Evolutionary conservation across 2,113 vertebrate species (phyloP).

Genomic region (Cettia cetti): DNA sequence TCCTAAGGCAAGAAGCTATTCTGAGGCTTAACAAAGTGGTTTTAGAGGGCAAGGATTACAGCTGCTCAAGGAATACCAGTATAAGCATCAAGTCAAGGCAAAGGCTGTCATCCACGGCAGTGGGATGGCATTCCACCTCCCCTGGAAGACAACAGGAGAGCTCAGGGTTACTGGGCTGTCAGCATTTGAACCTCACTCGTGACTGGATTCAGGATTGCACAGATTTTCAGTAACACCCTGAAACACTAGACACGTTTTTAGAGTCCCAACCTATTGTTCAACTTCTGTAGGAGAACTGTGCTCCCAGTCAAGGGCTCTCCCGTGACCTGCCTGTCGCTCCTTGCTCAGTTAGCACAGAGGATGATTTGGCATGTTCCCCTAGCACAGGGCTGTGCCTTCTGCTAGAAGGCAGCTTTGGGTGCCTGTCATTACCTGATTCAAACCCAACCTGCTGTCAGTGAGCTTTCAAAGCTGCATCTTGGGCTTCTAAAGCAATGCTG

Average conservation of each 20-base stretch:
- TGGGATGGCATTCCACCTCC: neutral
- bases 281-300: rapidly evolving
- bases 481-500: neutral
- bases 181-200: neutral
- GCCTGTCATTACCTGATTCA: rapidly evolving
- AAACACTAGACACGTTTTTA: neutral
- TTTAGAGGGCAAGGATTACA: neutral
- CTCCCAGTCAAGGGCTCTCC: neutral
- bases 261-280: neutral
- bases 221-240: neutral
- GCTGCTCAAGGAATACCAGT: neutral
- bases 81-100: neutral
- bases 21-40: neutral
- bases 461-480: neutral
- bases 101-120: rapidly evolving
- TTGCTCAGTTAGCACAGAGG: neutral
- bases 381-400: neutral
- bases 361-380: neutral
- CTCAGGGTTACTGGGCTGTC: neutral
- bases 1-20: neutral
- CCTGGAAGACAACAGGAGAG: neutral
- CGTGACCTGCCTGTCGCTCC: neutral
- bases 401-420: neutral
- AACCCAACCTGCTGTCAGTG: rapidly evolving
- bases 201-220: neutral